Evolutionary conservation across 1,140 invertebrate genomes (phyloP), one percentile per base, ranked within the genome.

Genomic region (Drosophila bipectinata): DNA sequence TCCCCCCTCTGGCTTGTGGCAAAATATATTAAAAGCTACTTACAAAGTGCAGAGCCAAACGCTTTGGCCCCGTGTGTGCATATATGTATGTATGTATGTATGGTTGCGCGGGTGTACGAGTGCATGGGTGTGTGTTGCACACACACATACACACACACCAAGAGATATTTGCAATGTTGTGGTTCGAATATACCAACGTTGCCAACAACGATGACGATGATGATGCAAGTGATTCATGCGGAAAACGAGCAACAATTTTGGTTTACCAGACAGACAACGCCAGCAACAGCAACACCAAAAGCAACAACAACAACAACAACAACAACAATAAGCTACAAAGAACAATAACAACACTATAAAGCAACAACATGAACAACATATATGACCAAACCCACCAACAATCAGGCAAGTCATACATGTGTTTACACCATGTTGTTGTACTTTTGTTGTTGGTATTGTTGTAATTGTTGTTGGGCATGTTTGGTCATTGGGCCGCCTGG

Each of bases 21-120:
- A 82, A 87, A 87, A 87, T 88, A 87, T 87, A 87, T 87, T 87
- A 87, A 87, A 88, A 87, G 82, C 82, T 87, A 87, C 83, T 87
- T 88, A 87, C 82, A 88, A 88, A 87, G 82, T 87, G 83, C 75
- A 87, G 66, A 76, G 56, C 55, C 77, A 87, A 80, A 80, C 81
- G 73, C 59, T 72, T 77, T 45, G 63, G 14, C 41, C 66, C 51
- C 52, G 58, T 72, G 52, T 53, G 39, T 60, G 71, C 47, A 54
- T 71, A 75, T 48, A 57, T 30, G 58, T 51, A 52, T 45, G 39
- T 18, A 30, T 7, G 18, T 37, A 51, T 24, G 26, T 2, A 37
- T 10, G 34, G 34, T 7, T 28, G 6, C 6, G 30, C n/a, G 34
- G 48, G 26, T 28, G 26, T 18, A 18, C 1, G 18, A 18, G 18